phyloP scores from a whole-genome alignment of 2,113 vertebrate species.

The Hydrolagus affinis region DNA sequence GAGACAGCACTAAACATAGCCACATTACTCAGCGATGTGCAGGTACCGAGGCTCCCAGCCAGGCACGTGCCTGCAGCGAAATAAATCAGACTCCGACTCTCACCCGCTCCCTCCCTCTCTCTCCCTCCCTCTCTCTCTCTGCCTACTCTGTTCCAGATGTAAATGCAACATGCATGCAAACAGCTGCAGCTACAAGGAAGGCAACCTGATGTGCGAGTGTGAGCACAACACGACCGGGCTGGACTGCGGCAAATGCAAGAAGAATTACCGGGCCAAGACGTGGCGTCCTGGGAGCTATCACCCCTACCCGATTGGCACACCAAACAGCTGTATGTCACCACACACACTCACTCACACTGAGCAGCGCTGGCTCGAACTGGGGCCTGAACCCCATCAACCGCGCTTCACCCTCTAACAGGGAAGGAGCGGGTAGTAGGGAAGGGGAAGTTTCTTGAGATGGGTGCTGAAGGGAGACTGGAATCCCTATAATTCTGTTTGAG shows the following conservation, averaged over 20 bases:
- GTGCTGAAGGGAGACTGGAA: no score
- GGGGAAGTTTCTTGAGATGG: no score
- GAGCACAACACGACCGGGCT: conserved; percentile 97
- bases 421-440: no score
- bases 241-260: conserved; percentile 91
- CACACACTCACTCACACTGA: no score
- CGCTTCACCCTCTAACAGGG: no score
- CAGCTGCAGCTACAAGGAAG: conserved; percentile 77
- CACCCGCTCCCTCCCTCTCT: background rate
- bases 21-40: no score
- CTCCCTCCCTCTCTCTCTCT: conserved; percentile 18
- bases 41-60: no score
- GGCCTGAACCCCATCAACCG: no score
- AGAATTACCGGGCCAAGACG: conserved; percentile 83
- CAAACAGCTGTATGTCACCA: conserved; percentile 79
- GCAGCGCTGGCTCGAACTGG: no score
- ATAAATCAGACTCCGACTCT: background rate
- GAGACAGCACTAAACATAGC: no score
- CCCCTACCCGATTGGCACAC: conserved; percentile 79
- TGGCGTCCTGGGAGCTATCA: conserved; percentile 93
- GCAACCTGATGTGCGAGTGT: conserved; percentile 88
- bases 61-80: background rate
- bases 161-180: conserved; percentile 95
- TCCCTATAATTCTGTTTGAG: no score
- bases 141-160: conserved; percentile 61